Base-by-base conservation (phyloP, 2,797 vertebrate species). In the Rhinogobio ventralis region DNA sequence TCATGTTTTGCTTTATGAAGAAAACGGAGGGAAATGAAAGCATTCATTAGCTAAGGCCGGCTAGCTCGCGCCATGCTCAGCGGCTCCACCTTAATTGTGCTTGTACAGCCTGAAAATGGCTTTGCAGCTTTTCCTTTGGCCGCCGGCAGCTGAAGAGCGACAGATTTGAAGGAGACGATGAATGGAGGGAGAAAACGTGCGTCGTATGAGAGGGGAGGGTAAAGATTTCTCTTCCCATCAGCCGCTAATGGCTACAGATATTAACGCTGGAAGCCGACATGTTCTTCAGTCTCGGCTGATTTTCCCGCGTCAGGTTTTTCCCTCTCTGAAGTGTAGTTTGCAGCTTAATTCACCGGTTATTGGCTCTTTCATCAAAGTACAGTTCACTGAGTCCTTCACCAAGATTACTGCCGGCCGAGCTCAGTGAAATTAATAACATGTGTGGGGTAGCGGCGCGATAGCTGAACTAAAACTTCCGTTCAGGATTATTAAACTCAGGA, bases 81-180 rank as follows among this genome's bases (percentile, higher is more conserved):
- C 57, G 85, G 73, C 66, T 72, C 33, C 66, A 33, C 82, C 53
- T 60, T 87, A 90, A 88, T 89, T 90, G 81, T 83, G 28, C 77
- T 79, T 28, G 57, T 75, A 55, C 55, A 19, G 62, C 57, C 76
- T 67, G 67, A 42, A 66, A 84, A 82, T 78, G 81, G 25, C 42
- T 60, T 51, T 46, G 7, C 17, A 20, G 25, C 57, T 20, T 74
- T 39, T 10, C 20, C 25, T 62, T 10, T 28, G 60, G 73, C 57
- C 64, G 5, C 79, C 20, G 66, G 73, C 73, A 28, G 45, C 73
- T 62, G 39, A n/a, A 60, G 82, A 23, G 53, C 49, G 49, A 74
- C 14, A 25, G 46, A 62, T n/a, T 42, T 28, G 51, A 68, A 36
- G 36, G 69, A 42, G 49, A 71, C 28, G 69, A 45, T 11, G 45